Percentiles rank a stretch among this genome's conserved stretches.
Evolutionary conservation across 2,797 vertebrate species (phyloP).

Genomic region (Typhlichthys subterraneus): DNA sequence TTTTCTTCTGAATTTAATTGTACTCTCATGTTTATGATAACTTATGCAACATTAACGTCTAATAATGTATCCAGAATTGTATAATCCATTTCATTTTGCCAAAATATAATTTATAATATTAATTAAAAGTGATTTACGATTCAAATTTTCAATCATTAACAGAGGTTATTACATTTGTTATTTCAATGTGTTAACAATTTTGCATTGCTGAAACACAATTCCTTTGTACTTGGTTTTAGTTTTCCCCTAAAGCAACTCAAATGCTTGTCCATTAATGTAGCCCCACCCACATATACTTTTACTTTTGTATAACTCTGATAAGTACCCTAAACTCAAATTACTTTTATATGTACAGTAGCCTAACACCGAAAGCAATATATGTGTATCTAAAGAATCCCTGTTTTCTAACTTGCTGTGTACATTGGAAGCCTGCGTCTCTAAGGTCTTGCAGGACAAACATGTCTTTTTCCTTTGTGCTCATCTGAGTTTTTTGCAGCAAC

Average conservation of each 20-base stretch:
- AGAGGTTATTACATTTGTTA: conserved; percentile 22
- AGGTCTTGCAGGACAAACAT: conserved; percentile 20
- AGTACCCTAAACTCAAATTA: conserved; percentile 49
- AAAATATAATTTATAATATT: conserved; percentile 47
- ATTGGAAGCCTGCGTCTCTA: conserved; percentile 32
- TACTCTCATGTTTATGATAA: conserved; percentile 57
- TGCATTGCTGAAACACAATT: conserved; percentile 20
- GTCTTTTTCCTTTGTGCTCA: conserved; percentile 42
- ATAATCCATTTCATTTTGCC: conserved; percentile 56
- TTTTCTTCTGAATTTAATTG: conserved; percentile 69
- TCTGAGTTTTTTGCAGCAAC: conserved; percentile 19
- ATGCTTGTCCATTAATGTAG: conserved; percentile 46
- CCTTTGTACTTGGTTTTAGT: conserved; percentile 46
- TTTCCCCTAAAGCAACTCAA: conserved; percentile 43
- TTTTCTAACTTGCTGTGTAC: conserved; percentile 61
- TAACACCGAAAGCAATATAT: conserved; percentile 75
- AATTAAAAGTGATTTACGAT: conserved; percentile 43
- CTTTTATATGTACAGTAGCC: conserved; percentile 69
- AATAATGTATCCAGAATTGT: conserved; percentile 62
- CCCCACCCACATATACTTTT: conserved; percentile 49
- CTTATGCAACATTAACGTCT: conserved; percentile 40
- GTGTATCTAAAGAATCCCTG: conserved; percentile 66
- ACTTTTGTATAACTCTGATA: conserved; percentile 63
- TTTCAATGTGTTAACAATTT: conserved; percentile 16
- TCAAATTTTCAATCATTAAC: conserved; percentile 38